Base-by-base conservation (phyloP, 2,797 vertebrate species). In the Urophycis tenuis region DNA sequence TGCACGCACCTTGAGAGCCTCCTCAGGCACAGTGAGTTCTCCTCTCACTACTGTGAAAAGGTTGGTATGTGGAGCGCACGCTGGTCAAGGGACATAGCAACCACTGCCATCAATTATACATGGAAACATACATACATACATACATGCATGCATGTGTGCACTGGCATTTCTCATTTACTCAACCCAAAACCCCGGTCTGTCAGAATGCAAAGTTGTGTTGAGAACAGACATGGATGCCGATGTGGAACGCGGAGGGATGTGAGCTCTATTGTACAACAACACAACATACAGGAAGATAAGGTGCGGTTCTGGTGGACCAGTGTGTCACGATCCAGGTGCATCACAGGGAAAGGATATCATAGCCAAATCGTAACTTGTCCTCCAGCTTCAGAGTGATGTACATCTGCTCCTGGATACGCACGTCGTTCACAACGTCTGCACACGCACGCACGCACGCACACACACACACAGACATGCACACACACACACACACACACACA, bases 341-440 rank as follows among this genome's bases (percentile, higher is more conserved):
- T 39, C 30, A 22, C 35, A 22, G 49, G 75, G 41, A 89, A 96
- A 99, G 97, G 98, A 99, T 99, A 99, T 99, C 97, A 95, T 99
- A 99, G 90, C 98, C 98, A 93, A 99, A 99, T 92, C 97, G 94
- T 83, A 99, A 86, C 88, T 97, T 99, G 92, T 99, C 97, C 88
- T 99, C 97, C 85, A 98, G 89, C 91, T 98, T 99, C 89, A 99
- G 92, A 74, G 96, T 98, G 89, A 98, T 95, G 71, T 99, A 99
- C 81, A 95, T 98, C 89, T 99, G 98, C 86, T 99, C 98, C 86
- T 97, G 97, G 91, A 99, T 98, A 80, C 98, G 95, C 73, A 96
- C 93, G 86, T 99, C 97, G 77, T 99, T 99, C 78, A 99, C 96
- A 92, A 99, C 0, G 98, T 99, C 98, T 99, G 88, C 4, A 87